Evolutionary conservation across 2,888 invertebrate species (phyloP), one percentile per base, ranked within the genome.

Genomic region (Drosophila mayaguana): DNA sequence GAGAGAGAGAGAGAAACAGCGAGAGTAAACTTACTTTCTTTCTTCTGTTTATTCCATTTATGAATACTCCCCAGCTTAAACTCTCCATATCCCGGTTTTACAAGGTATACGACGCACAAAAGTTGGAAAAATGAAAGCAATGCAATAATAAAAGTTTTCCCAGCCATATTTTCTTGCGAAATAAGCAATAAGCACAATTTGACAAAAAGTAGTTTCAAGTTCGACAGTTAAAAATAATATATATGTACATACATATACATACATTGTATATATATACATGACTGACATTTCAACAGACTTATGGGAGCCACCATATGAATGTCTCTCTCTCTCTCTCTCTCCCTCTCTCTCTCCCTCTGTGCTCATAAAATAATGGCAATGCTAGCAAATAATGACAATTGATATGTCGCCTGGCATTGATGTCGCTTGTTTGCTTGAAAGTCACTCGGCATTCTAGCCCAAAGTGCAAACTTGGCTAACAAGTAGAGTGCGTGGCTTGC

Each of bases 351-450:
- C 8, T 28, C 28, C 8, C 7, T 8, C 7, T 61, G 46, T 43
- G 55, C 48, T 64, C 64, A 74, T 56, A 48, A 67, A 57, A 65
- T 46, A 59, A 61, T 67, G 40, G 43, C 46, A 71, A 71, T 68
- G 75, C 62, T 64, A 73, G 78, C 78, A 81, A 72, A 81, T 81
- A 81, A 75, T 60, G 71, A 75, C 75, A 78, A 74, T 80, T 85
- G 83, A 83, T 83, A 66, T 80, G 70, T 73, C 65, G 70, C 67
- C 83, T 84, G 75, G 65, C 62, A 78, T 72, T 82, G 83, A 83
- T 81, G 68, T 28, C 20, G 57, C 38, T 56, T 20, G 36, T 25
- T 46, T 38, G 25, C 54, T 57, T 42, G n/a, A 50, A 54, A 0
- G n/a, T 8, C 25, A 18, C 42, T 11, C 7, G 6, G 32, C 42